phyloP scores from a whole-genome alignment of 2,888 invertebrate genomes.

The Phrixothrix hirtus region DNA sequence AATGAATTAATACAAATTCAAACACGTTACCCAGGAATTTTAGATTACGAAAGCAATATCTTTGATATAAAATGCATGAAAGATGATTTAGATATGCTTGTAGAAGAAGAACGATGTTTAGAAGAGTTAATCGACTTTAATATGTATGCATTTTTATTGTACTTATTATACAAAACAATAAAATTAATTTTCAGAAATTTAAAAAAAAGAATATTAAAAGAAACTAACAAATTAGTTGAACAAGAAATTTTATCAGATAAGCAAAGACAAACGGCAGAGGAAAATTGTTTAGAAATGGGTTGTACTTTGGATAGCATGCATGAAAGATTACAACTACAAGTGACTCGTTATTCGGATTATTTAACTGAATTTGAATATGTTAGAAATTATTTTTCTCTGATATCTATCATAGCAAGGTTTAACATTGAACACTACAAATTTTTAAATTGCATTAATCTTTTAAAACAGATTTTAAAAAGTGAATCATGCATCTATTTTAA shows the following conservation, averaged over 20 bases:
- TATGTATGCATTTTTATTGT: slow-evolving; percentile 1
- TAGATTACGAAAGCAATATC: slow-evolving; percentile 39
- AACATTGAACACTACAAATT: not conserved
- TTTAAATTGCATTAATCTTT: not conserved
- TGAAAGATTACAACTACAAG: slow-evolving; percentile 36
- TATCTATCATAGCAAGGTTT: not conserved
- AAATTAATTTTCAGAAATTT: slow-evolving; percentile 25
- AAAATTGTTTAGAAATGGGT: slow-evolving; percentile 37
- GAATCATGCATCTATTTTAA: not conserved
- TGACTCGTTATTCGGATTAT: slow-evolving; percentile 37
- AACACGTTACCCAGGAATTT: slow-evolving; percentile 39
- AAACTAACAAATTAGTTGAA: slow-evolving; percentile 31
- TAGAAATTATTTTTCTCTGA: not conserved
- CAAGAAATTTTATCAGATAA: slow-evolving; percentile 36
- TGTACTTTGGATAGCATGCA: slow-evolving; percentile 40
- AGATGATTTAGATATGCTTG: slow-evolving; percentile 38
- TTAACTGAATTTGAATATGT: slow-evolving; percentile 38
- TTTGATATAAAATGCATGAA: slow-evolving; percentile 41
- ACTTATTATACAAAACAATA: not conserved
- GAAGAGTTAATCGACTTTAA: slow-evolving; percentile 13
- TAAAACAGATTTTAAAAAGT: not conserved
- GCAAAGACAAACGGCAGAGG: slow-evolving; percentile 34
- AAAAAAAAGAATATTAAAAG: slow-evolving; percentile 33
- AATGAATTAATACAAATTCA: slow-evolving; percentile 36
- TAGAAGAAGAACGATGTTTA: slow-evolving; percentile 6